Evolutionary conservation across 2,888 invertebrate genomes (phyloP), one percentile per base, ranked within the genome.

Genomic region (Neoaliturus tenellus): DNA sequence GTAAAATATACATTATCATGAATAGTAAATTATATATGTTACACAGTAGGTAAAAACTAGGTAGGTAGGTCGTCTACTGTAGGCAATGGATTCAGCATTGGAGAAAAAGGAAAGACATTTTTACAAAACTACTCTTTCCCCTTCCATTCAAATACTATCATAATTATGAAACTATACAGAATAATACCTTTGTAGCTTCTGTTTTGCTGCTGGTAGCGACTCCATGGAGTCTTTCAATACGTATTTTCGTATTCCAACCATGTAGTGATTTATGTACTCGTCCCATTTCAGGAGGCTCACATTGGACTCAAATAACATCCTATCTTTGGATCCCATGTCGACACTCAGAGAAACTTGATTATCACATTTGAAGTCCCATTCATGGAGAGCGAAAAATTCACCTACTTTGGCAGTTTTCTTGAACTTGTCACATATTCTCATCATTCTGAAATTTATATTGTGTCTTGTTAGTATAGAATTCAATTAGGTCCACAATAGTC

Each of bases 341-440:
- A 91, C 90, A 48, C 91, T 91, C 8, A 96, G 91, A 17, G 93
- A 92, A 1, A 91, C 90, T 84, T 95, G 92, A 86, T 96, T 95
- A 0, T 92, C 90, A 0, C 93, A 92, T 17, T 94, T 93, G 88
- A 97, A 97, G 80, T 93, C 92, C 97, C 97, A 98, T 87, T 98
- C 95, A 89, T 96, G 93, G 31, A 95, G 93, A 0, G 97, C 95
- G 89, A 98, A 98, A 89, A 96, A 98, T 89, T 96, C 95, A 0
- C 98, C 95, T 0, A 95, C 95, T 23, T 94, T 93, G 0, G 96
- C 94, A 0, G 97, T 95, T 89, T 94, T 93, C 88, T 96, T 94
- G 89, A 97, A 95, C 85, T 96, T 94, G 81, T 93, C 93, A n/a
- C 96, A 95, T 0, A 97, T 93, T 89, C 95, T 96, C 90, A 97